Base-by-base conservation (phyloP, 1,140 invertebrate species). In the Drosophila ananassae region DNA sequence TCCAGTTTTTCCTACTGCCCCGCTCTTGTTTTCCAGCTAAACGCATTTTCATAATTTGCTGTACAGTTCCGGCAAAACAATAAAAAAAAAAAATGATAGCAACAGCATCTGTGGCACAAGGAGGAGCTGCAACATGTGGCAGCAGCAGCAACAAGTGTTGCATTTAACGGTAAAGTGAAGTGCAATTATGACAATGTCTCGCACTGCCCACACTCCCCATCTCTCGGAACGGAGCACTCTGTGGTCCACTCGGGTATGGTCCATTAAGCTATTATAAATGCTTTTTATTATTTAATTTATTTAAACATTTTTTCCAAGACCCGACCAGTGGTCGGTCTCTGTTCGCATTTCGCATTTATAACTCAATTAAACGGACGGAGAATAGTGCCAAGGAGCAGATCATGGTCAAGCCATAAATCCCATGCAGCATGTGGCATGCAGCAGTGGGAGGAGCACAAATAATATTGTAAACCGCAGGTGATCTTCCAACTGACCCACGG, bases 261-360 rank as follows among this genome's bases (percentile, higher is more conserved):
- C 72, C 63, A 87, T 85, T 85, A 87, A 72, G 69, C 77, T 59
- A 89, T 82, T 87, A 87, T 68, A 80, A 66, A 66, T 77, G 59
- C 67, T 85, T 87, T 85, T 82, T 87, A 87, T 89, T 82, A 89
- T 82, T 87, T 74, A 77, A 82, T 81, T 85, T 78, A 74, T 76
- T 67, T 68, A 37, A 51, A 72, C 57, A 62, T 59, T 64, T 64
- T 64, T 62, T 62, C 39, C 28, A 50, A 56, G 60, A 21, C 41
- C 17, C 17, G 12, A 17, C 17, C 17, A 17, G 17, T 17, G 17
- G 0, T 17, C 17, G 17, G 17, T 44, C 13, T 17, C 17, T 22
- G 39, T 32, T 41, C 48, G 57, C 77, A 73, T 57, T 39, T 41
- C 48, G 51, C 78, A 74, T 57, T 82, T 87, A 87, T 82, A 85